Base-by-base conservation (phyloP, 2,113 vertebrate genomes). In the Bufo bufo region DNA sequence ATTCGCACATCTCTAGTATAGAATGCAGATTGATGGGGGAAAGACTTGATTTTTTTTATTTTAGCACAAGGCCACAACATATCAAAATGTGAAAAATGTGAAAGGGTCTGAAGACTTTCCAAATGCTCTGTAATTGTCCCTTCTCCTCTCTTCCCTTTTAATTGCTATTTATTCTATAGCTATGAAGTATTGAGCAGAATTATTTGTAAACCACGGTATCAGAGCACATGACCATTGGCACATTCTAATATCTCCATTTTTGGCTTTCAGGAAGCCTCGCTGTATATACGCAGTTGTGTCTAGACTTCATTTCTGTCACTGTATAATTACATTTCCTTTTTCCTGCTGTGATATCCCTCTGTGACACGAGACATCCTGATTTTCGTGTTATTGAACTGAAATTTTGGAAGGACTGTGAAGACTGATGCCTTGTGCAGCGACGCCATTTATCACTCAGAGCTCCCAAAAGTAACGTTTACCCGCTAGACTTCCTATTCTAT, bases 331-430 rank as follows among this genome's bases (percentile, higher is more conserved):
- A 84, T 91, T 90, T 94, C 92, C 92, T 92, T 94, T 94, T 95
- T 95, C 93, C 93, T 95, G 90, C 89, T 90, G 23, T 91, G 91
- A 92, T 90, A 93, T 91, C 90, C 93, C 90, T 94, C 92, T 93
- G 94, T 93, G 92, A 90, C 94, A 84, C 93, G 90, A 90, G 86
- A 94, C 92, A 95, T 95, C 94, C 93, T 93, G 94, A 91, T 89
- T 89, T 90, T 77, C 89, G 23, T 83, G 69, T 90, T 82, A 90
- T 88, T 83, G 86, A 89, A 92, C 66, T 91, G 85, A 91, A 89
- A 86, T 90, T 91, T 90, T 89, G 17, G 90, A 92, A 93, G 92
- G 86, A 91, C 74, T 90, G 23, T 17, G 75, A 84, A 88, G 89
- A 91, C 89, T 87, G 90, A 91, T 91, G 90, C 90, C 79, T 89